Evolutionary conservation across 2,113 vertebrate genomes (phyloP).

Genomic region (Pelecanus crispus): DNA sequence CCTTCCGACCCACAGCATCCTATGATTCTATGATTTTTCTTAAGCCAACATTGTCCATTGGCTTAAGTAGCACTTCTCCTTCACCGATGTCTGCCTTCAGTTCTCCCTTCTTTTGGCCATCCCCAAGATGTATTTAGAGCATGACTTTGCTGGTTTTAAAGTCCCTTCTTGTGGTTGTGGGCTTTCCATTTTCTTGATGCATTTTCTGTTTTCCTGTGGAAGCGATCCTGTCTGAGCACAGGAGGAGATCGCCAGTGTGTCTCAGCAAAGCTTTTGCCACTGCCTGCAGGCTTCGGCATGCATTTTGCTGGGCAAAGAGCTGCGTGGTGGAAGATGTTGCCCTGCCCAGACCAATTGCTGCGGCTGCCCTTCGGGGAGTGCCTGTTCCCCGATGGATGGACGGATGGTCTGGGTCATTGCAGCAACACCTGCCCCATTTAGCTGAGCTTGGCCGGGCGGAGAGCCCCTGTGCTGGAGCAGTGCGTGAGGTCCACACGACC

Average conservation of each 20-base stretch:
- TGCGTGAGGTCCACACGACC: rapidly evolving
- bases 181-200: background rate
- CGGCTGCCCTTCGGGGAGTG: background rate
- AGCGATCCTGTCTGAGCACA: background rate
- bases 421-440: background rate
- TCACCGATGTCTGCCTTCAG: rapidly evolving
- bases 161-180: too few species aligned
- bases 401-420: rapidly evolving
- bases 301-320: background rate
- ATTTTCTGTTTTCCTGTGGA: background rate
- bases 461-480: too few species aligned
- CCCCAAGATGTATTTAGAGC: background rate
- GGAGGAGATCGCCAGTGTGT: background rate
- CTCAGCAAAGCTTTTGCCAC: background rate
- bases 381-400: rapidly evolving
- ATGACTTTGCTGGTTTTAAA: background rate
- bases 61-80: background rate
- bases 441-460: too few species aligned
- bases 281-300: background rate
- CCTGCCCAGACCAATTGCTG: background rate
- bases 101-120: background rate
- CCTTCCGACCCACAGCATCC: too few species aligned
- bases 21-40: too few species aligned
- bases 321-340: rapidly evolving
- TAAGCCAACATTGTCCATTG: background rate